Evolutionary conservation across 2,888 invertebrate genomes (phyloP).

Genomic region (Bibio marci): DNA sequence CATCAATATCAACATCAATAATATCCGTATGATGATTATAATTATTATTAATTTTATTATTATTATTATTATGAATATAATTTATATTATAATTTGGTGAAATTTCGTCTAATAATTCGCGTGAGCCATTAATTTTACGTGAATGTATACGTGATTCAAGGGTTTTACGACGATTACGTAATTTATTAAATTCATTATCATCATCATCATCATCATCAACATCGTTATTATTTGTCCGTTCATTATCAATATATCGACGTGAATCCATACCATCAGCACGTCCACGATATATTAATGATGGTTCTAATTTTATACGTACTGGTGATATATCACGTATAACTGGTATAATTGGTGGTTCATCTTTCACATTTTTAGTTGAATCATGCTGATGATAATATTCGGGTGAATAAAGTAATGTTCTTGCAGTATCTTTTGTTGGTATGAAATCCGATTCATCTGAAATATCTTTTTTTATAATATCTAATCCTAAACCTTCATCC

Average conservation of each 20-base stretch:
- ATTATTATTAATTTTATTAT: slow-evolving; percentile 25
- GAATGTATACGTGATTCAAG: slow-evolving; percentile 60
- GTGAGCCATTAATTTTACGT: slow-evolving; percentile 29
- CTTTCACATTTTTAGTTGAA: background rate
- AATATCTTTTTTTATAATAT: slow-evolving; percentile 19
- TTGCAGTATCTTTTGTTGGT: slow-evolving; percentile 17
- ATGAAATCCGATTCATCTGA: slow-evolving; percentile 20
- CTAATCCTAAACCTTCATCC: slow-evolving; percentile 63
- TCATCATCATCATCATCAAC: no score
- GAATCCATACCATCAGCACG: slow-evolving; percentile 47
- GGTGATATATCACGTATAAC: slow-evolving; percentile 41
- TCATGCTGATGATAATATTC: no score
- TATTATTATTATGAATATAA: slow-evolving; percentile 24
- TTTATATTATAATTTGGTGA: slow-evolving; percentile 14
- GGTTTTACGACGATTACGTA: slow-evolving; percentile 55
- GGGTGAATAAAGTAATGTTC: no score
- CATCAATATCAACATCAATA: slow-evolving; percentile 4
- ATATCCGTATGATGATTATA: slow-evolving; percentile 5
- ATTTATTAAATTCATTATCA: slow-evolving; percentile 32
- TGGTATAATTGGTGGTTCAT: slow-evolving; percentile 44
- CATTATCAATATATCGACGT: no score
- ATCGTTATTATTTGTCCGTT: slow-evolving; percentile 36
- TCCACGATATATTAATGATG: slow-evolving; percentile 29
- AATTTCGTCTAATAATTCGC: slow-evolving; percentile 24
- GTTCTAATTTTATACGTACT: slow-evolving; percentile 13